Evolutionary conservation across 2,797 vertebrate genomes (phyloP).

Genomic region (Chiloscyllium punctatum): DNA sequence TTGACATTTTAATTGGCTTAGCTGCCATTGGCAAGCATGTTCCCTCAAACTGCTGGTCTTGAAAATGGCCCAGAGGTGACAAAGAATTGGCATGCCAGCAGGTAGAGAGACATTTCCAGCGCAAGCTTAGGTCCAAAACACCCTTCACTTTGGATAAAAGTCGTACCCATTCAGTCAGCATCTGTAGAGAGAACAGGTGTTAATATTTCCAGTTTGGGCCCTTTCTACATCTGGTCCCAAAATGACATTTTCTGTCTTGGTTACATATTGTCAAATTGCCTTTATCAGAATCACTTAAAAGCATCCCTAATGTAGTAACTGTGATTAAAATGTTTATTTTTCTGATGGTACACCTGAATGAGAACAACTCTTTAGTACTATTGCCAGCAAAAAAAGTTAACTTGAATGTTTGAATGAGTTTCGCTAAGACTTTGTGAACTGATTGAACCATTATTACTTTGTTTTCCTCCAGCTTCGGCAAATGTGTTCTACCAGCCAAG

Average conservation of each 20-base stretch:
- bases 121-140: background rate
- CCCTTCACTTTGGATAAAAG: background rate
- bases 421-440: background rate
- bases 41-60: background rate
- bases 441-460: background rate
- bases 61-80: background rate
- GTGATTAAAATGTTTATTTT: background rate
- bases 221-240: background rate
- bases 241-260: background rate
- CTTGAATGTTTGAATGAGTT: background rate
- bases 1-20: no score
- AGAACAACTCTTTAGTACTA: background rate
- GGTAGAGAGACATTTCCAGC: background rate
- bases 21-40: background rate
- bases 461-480: conserved; percentile 16
- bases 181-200: background rate
- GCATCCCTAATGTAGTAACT: background rate
- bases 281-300: background rate
- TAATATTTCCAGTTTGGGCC: background rate
- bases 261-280: background rate
- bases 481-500: background rate
- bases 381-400: background rate
- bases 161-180: background rate
- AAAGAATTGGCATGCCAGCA: background rate
- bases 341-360: background rate